These are phyloP conservation scores for Prinia subflava DNA, from an alignment of 2,113 vertebrate genomes.

Conservation along the genomic window DNA sequence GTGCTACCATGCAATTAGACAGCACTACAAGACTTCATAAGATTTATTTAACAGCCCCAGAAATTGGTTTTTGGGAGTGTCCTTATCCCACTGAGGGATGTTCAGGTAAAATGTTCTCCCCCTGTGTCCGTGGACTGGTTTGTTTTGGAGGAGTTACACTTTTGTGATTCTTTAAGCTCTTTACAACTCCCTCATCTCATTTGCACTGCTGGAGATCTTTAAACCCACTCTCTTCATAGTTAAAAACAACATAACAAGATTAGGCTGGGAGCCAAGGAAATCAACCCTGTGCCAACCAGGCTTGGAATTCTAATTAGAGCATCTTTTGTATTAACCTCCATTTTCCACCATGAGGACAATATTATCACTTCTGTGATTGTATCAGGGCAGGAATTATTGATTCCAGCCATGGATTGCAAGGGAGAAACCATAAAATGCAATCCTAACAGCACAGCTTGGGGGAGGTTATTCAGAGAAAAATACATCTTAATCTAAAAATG, in stretches of 20 bases:
- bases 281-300: slow-evolving; percentile 6
- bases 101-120: not conserved
- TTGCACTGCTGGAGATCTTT: slow-evolving; percentile 46
- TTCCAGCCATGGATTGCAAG: slow-evolving; percentile 3
- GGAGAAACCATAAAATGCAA: slow-evolving; percentile 5
- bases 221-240: slow-evolving; percentile 55
- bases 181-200: slow-evolving; percentile 49
- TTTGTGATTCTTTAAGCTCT: slow-evolving; percentile 41
- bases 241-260: slow-evolving; percentile 68
- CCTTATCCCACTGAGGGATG: not conserved
- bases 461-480: not conserved
- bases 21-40: not conserved
- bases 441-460: not conserved
- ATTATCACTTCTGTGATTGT: slow-evolving; percentile 14
- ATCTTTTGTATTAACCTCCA: slow-evolving; percentile 29
- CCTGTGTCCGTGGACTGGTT: not conserved
- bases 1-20: not conserved
- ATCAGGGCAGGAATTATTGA: slow-evolving; percentile 21
- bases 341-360: slow-evolving; percentile 10
- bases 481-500: not conserved
- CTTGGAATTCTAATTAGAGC: slow-evolving; percentile 53
- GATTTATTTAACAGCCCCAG: not conserved
- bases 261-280: slow-evolving; percentile 58
- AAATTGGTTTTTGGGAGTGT: not conserved
- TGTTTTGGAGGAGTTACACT: not conserved